Evolutionary conservation across 2,797 vertebrate genomes (phyloP), one percentile per base, ranked within the genome.

Genomic region (Enteromius unitaeniatus): DNA sequence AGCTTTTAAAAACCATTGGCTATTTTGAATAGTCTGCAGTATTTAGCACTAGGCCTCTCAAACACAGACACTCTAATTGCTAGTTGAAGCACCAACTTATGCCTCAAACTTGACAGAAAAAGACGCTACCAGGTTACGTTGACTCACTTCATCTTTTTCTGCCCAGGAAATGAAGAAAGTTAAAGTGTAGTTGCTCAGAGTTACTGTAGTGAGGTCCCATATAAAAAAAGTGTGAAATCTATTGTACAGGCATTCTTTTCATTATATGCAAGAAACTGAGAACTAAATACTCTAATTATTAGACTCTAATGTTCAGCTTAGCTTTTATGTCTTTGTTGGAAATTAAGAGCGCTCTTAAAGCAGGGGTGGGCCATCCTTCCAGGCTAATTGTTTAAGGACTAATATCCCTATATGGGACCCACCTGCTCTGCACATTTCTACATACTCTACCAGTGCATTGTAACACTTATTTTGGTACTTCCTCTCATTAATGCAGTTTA

Each of bases 331-430:
- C 73, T 64, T 83, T 78, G 31, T 60, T 62, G 58, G 58, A 65
- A 86, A 81, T 83, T 84, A 70, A 78, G 28, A 51, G 58, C 17
- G 31, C 80, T 76, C 58, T 79, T 85, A 83, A 85, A 88, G 83
- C 60, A 64, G 21, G 19, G 69, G 76, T 85, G 83, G 67, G 37
- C 49, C 23, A 49, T 86, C 55, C 82, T 82, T 86, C 64, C n/a
- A 79, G 76, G 55, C 72, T 74, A 73, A 77, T 85, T 82, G n/a
- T 83, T 83, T 72, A 60, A 49, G 37, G 19, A 58, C 19, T 77
- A 77, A 58, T 51, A 34, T 65, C 60, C 51, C 31, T 49, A 23
- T 75, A 40, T 55, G 45, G 23, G 82, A 42, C 65, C n/a, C 81
- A 81, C 81, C 81, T 87, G 81, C 49, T 62, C 83, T 64, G 72